A percentile compares a stretch with the other conserved stretches of the same genome.
These are phyloP conservation scores for Macrotrachela quadricornifera DNA, from an alignment of 1,140 invertebrate species.

Conservation along the genomic window DNA sequence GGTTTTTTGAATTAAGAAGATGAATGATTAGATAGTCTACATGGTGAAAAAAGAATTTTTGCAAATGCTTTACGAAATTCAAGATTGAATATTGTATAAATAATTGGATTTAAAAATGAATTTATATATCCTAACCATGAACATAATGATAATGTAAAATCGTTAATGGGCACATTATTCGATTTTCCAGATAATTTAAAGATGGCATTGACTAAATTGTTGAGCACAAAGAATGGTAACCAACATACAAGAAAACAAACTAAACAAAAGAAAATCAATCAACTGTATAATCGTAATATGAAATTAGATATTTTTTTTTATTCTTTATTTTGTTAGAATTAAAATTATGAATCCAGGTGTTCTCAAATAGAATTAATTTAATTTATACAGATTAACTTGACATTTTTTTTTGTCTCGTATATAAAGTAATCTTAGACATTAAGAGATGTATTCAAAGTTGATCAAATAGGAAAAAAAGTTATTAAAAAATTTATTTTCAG, in stretches of 20 bases:
- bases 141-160: conserved; percentile 49
- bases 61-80: conserved; percentile 97
- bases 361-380: too few relatives aligned
- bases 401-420: too few relatives aligned
- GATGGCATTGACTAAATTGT: conserved; percentile 86
- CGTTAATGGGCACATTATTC: conserved; percentile 16
- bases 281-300: not conserved
- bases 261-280: conserved; percentile 26
- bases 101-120: conserved; percentile 81
- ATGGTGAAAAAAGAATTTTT: conserved; percentile 45
- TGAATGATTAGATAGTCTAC: too few relatives aligned
- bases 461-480: conserved; percentile 5
- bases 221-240: conserved; percentile 87
- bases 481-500: conserved; percentile 1
- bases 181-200: conserved; percentile 38
- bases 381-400: too few relatives aligned
- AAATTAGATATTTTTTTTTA: too few relatives aligned
- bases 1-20: too few relatives aligned
- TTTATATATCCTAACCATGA: conserved; percentile 99
- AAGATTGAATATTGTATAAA: conserved; percentile 97
- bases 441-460: too few relatives aligned
- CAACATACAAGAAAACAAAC: conserved; percentile 90
- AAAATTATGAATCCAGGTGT: too few relatives aligned
- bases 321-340: too few relatives aligned
- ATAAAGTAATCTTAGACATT: too few relatives aligned